Percentiles rank a stretch among this genome's conserved stretches.
Evolutionary conservation across 1,140 invertebrate genomes (phyloP).

Genomic region (Drosophila sucinea): DNA sequence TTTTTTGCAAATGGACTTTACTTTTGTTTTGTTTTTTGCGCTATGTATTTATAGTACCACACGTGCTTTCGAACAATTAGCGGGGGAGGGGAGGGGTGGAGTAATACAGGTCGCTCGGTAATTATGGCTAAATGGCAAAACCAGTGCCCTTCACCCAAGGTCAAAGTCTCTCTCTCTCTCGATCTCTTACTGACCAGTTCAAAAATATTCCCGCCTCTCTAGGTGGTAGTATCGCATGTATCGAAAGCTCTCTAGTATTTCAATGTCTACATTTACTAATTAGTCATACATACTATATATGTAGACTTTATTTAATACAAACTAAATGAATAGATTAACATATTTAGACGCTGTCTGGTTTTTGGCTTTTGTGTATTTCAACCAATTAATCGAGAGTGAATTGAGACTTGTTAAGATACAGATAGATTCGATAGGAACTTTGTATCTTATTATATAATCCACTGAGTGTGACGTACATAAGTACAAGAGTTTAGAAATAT

Average conservation of each 20-base stretch:
- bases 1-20: slow-evolving; percentile 12
- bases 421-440: not conserved
- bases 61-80: not conserved
- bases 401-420: not conserved
- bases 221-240: slow-evolving; percentile 18
- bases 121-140: slow-evolving; percentile 71
- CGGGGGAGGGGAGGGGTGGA: not conserved
- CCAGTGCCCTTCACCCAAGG: slow-evolving; percentile 71
- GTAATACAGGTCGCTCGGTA: slow-evolving; percentile 41
- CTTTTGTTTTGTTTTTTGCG: slow-evolving; percentile 22
- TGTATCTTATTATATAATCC: not conserved
- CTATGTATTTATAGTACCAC: not conserved
- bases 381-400: not conserved
- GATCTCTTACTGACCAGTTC: slow-evolving; percentile 42
- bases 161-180: slow-evolving; percentile 41
- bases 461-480: not conserved
- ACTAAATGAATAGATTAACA: slow-evolving; percentile 22
- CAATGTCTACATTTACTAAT: slow-evolving; percentile 52
- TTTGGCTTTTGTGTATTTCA: not conserved
- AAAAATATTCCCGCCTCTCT: slow-evolving; percentile 56
- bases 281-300: slow-evolving; percentile 45
- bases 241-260: slow-evolving; percentile 34
- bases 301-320: slow-evolving; percentile 1
- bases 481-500: not conserved
- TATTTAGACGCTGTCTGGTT: slow-evolving; percentile 2